Evolutionary conservation across 92 coral and sea anemone species (phyloP).

Genomic region (Epizoanthus rinbou): DNA sequence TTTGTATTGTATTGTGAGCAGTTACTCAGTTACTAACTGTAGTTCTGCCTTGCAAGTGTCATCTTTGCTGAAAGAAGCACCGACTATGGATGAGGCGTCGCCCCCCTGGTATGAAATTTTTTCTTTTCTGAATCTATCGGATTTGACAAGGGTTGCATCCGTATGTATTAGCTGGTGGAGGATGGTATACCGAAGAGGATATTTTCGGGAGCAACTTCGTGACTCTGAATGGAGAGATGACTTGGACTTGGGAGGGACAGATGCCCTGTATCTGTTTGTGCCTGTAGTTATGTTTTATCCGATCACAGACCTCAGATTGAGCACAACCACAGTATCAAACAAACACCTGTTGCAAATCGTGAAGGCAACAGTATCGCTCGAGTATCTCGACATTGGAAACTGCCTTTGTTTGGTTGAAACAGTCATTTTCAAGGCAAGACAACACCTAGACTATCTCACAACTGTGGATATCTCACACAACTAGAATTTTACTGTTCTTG

Average conservation of each 20-base stretch:
- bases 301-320: slow-evolving; percentile 12
- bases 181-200: slow-evolving; percentile 9
- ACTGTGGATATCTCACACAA: too few species aligned
- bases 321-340: slow-evolving; percentile 9
- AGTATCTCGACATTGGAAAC: slow-evolving; percentile 3
- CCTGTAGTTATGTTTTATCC: slow-evolving; percentile 14
- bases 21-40: background rate
- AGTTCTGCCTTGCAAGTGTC: background rate
- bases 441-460: too few species aligned
- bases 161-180: slow-evolving; percentile 4
- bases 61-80: too few species aligned
- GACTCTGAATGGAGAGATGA: slow-evolving; percentile 15
- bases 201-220: slow-evolving; percentile 14
- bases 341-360: slow-evolving; percentile 13
- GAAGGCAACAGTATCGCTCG: slow-evolving; percentile 9
- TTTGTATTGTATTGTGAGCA: slow-evolving; percentile 18
- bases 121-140: slow-evolving; percentile 19
- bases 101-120: background rate
- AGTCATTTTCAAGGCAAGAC: too few species aligned
- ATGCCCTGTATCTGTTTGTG: background rate
- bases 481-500: too few species aligned
- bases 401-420: background rate
- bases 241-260: slow-evolving; percentile 14
- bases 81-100: background rate
- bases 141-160: slow-evolving; percentile 12